A percentile compares a stretch with the other conserved stretches of the same genome.
Conservation (phyloP, 1,140 invertebrate genomes). For the Ectropis grisescens region DNA sequence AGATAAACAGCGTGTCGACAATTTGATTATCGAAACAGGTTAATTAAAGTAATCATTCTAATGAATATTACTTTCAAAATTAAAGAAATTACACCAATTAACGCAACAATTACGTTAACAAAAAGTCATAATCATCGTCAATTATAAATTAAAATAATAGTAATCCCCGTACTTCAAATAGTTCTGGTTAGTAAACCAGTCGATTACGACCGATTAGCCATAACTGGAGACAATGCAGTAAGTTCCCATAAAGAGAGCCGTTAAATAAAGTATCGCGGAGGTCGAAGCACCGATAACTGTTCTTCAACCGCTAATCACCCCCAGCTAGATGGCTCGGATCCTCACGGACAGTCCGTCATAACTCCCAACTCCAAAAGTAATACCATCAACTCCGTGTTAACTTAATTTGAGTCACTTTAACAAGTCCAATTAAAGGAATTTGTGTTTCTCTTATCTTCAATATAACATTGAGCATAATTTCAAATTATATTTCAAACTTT, state of each 20-base stretch:
- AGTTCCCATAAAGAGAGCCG: conserved; percentile 34
- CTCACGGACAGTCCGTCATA: conserved; percentile 59
- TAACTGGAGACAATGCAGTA: conserved; percentile 34
- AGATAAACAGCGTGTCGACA: too few relatives aligned
- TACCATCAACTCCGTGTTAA: conserved; percentile 69
- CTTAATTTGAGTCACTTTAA: conserved; percentile 70
- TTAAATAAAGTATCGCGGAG: too few relatives aligned
- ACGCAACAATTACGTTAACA: too few relatives aligned
- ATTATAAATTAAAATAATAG: too few relatives aligned
- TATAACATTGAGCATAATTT: conserved; percentile 71
- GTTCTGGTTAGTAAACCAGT: too few relatives aligned
- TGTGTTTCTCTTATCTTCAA: conserved; percentile 70
- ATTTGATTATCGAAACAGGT: too few relatives aligned
- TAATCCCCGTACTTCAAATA: too few relatives aligned
- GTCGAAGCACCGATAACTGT: conserved; percentile 36
- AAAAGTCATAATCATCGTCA: too few relatives aligned
- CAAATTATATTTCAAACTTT: conserved; percentile 70
- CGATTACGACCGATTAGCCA: too few relatives aligned
- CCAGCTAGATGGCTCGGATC: conserved; percentile 29
- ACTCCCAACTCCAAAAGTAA: conserved; percentile 64
- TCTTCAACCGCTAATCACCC: conserved; percentile 46
- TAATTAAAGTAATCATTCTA: too few relatives aligned
- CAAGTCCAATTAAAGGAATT: conserved; percentile 70
- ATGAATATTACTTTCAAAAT: too few relatives aligned
- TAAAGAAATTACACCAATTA: too few relatives aligned